These are phyloP conservation scores for Lagorchestes hirsutus DNA, from an alignment of 2,797 vertebrate genomes.

Conservation along the genomic window DNA sequence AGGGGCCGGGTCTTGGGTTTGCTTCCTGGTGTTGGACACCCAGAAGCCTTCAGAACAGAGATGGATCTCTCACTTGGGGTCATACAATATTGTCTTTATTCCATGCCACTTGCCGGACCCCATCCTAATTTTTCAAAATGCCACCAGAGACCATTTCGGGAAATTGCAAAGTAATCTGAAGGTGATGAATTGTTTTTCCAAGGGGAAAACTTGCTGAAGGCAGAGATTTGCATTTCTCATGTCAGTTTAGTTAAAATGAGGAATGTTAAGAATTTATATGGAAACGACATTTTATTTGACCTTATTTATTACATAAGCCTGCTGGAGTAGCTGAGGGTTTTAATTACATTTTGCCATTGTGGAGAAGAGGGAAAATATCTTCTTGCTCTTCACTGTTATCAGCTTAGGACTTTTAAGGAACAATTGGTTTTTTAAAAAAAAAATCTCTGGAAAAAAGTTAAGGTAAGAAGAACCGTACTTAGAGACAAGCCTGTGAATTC, in stretches of 20 bases:
- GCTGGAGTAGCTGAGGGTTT: slow-evolving; percentile 65
- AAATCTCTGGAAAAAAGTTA: slow-evolving; percentile 23
- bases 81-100: slow-evolving; percentile 79
- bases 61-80: slow-evolving; percentile 75
- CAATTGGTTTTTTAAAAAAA: slow-evolving; percentile 7
- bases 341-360: slow-evolving; percentile 71
- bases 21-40: slow-evolving; percentile 73
- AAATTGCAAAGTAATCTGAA: slow-evolving; percentile 70
- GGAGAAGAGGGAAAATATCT: slow-evolving; percentile 37
- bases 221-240: slow-evolving; percentile 68
- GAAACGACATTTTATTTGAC: slow-evolving; percentile 65
- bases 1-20: slow-evolving; percentile 49
- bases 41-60: slow-evolving; percentile 68
- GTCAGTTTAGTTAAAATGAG: slow-evolving; percentile 77
- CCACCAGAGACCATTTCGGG: slow-evolving; percentile 64
- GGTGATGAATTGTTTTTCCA: slow-evolving; percentile 70
- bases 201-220: slow-evolving; percentile 73
- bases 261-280: slow-evolving; percentile 75
- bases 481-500: slow-evolving; percentile 65
- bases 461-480: slow-evolving; percentile 63
- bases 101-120: slow-evolving; percentile 65
- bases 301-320: slow-evolving; percentile 68
- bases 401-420: slow-evolving; percentile 61
- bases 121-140: slow-evolving; percentile 79
- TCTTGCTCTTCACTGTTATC: slow-evolving; percentile 66